Evolutionary conservation across 2,113 vertebrate genomes (phyloP), one percentile per base, ranked within the genome.

Genomic region (Mionectes macconnelli): DNA sequence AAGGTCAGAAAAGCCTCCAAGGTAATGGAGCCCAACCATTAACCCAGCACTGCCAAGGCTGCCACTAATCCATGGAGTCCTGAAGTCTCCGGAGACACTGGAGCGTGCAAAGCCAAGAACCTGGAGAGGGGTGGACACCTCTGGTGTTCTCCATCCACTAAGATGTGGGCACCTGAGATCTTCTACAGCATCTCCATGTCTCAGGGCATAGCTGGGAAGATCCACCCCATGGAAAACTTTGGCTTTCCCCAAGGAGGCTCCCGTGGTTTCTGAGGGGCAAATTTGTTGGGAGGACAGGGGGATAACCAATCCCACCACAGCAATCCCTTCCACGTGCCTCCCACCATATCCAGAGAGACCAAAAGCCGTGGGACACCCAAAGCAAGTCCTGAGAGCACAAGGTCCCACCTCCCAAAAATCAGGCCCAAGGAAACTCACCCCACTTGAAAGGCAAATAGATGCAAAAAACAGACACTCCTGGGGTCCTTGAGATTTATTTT

Each of bases 301-400:
- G 14, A 63, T 9, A 31, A 35, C 25, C 55, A 33, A 33, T 22
- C 55, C 55, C 31, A 56, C 12, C 55, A 56, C 55, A 56, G 20
- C 31, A 33, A n/a, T 5, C 55, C 55, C 31, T 33, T 33, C 31
- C 40, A 9, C 0, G 1, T 18, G 7, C 24, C 24, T 44, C 4
- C 31, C 28, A 14, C 13, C 1, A 0, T 1, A 17, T 0, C 21
- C 15, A n/a, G 24, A 37, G n/a, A 27, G 20, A 8, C 70, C 53
- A 50, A 52, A 45, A 60, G 35, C 18, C 47, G 12, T 1, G 18
- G 39, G 31, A 84, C 33, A 33, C 19, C 11, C 31, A 17, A 7
- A 66, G 60, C 50, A 33, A 45, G 31, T 4, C 21, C 18, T n/a
- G 53, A 66, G 24, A 25, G 40, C n/a, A 47, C 12, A 14, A 56